A percentile compares a stretch with the other conserved stretches of the same genome.
These are phyloP conservation scores for Tiaroga cobitis DNA, from an alignment of 2,797 vertebrate genomes.

Conservation along the genomic window DNA sequence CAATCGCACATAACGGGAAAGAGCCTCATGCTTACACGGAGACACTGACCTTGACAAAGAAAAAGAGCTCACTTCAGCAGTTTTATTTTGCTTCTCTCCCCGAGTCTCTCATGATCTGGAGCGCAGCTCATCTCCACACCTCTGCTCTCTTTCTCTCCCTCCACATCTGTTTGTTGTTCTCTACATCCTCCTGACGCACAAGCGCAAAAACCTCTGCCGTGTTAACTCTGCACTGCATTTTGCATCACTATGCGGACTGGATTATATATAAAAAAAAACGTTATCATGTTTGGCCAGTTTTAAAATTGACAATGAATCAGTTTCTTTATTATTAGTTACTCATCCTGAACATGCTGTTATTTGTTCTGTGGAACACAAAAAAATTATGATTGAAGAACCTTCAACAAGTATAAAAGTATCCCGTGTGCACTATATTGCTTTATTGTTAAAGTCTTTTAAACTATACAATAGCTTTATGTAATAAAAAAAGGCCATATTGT, in stretches of 20 bases:
- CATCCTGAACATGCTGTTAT: background rate
- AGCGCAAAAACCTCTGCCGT: background rate
- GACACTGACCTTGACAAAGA: slow-evolving; percentile 38
- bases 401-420: background rate
- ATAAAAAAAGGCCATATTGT: background rate
- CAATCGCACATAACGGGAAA: slow-evolving; percentile 10
- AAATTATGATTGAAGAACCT: background rate
- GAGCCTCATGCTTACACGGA: slow-evolving; percentile 13
- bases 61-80: slow-evolving; percentile 37
- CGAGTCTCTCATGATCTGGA: slow-evolving; percentile 16
- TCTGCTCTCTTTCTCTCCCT: slow-evolving; percentile 13
- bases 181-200: background rate
- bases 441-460: background rate
- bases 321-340: background rate
- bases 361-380: background rate
- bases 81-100: slow-evolving; percentile 39
- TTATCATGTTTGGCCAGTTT: background rate
- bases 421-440: background rate
- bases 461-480: background rate
- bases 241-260: background rate
- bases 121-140: slow-evolving; percentile 6
- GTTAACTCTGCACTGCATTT: background rate
- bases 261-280: background rate
- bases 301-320: background rate
- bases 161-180: slow-evolving; percentile 29